Conservation (phyloP, 2,113 vertebrate species). For the Pseudorectes ferrugineus region DNA sequence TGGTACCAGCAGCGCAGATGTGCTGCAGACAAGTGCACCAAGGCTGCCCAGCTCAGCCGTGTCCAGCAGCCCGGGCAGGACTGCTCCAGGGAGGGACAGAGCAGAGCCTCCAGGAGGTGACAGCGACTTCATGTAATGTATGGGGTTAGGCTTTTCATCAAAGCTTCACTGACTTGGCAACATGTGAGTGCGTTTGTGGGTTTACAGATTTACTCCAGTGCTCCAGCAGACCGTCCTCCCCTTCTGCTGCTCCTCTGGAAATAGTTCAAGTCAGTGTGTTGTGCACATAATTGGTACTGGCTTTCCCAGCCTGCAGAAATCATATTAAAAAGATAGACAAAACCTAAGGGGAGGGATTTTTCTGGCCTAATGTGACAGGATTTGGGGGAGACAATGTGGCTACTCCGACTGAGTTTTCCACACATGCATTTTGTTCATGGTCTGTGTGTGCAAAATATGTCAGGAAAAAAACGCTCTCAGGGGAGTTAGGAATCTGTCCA, state of each 20-base stretch:
- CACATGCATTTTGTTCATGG: neutral
- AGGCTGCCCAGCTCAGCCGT: neutral
- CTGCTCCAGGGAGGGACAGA: neutral
- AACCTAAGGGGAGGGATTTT: neutral
- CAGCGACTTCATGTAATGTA: neutral
- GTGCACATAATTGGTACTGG: neutral
- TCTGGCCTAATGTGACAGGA: neutral
- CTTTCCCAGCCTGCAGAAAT: neutral
- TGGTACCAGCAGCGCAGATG: neutral
- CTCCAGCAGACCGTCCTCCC: neutral
- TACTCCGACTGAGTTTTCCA: neutral
- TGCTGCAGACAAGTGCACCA: neutral
- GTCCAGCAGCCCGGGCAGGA: neutral
- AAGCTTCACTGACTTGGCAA: neutral
- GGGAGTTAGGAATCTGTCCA: neutral
- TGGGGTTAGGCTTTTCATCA: neutral
- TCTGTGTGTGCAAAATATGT: neutral
- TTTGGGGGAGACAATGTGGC: neutral
- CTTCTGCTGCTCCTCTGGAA: constrained; percentile 24
- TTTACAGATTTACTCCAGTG: neutral
- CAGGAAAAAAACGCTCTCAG: neutral
- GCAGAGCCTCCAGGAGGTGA: neutral
- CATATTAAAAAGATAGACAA: neutral
- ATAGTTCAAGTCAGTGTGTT: neutral
- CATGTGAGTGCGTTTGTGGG: neutral